Evolutionary conservation across 2,888 invertebrate genomes (phyloP).

Genomic region (Coecobrya sp.): DNA sequence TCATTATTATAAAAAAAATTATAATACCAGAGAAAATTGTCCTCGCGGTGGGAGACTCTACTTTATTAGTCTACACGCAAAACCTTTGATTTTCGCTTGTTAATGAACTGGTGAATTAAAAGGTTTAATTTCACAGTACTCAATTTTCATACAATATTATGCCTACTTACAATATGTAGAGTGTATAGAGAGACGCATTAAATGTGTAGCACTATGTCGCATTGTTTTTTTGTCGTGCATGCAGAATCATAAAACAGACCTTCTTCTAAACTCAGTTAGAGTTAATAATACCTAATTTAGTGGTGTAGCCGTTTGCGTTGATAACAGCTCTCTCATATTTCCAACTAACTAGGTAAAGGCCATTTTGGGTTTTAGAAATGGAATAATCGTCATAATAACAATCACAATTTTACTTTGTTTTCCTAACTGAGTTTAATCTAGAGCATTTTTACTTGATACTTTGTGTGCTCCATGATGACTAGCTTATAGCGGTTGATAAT

Average conservation of each 20-base stretch:
- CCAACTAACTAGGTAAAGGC: slow-evolving; percentile 78
- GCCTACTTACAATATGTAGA: neutral
- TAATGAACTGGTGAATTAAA: slow-evolving; percentile 57
- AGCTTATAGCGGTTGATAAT: neutral
- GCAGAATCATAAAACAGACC: neutral
- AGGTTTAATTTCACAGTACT: slow-evolving; percentile 29
- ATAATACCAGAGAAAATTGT: slow-evolving; percentile 57
- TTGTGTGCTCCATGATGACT: neutral
- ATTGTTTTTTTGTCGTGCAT: slow-evolving; percentile 6
- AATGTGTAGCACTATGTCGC: neutral
- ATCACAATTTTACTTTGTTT: slow-evolving; percentile 30
- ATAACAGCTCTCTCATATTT: slow-evolving; percentile 43
- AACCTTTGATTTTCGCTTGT: slow-evolving; percentile 68
- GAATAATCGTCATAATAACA: slow-evolving; percentile 6
- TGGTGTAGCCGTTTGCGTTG: neutral
- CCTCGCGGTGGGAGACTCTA: slow-evolving; percentile 63
- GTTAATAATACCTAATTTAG: slow-evolving; percentile 44
- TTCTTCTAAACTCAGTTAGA: neutral
- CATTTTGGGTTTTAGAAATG: slow-evolving; percentile 38
- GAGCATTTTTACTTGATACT: neutral
- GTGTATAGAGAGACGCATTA: neutral
- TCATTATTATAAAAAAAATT: slow-evolving; percentile 23
- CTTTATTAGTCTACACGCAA: slow-evolving; percentile 61
- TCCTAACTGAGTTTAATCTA: neutral
- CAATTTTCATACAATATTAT: slow-evolving; percentile 20